Base-by-base conservation (phyloP, 2,888 invertebrate genomes). In the Cephus sareptanus region DNA sequence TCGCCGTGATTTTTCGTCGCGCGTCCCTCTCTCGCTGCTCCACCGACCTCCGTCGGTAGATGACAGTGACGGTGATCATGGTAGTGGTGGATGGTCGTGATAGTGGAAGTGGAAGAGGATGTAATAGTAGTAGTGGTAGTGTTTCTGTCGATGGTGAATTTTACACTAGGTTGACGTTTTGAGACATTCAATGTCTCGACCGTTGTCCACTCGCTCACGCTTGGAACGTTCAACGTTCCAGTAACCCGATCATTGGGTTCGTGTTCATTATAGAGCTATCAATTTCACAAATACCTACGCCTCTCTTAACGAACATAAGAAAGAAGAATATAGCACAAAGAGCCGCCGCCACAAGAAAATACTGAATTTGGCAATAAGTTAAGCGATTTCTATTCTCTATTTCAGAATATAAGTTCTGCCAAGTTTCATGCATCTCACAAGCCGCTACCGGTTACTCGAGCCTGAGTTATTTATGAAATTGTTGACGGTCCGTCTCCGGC, bases 331-430 rank as follows among this genome's bases (percentile, higher is more conserved):
- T 81, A 82, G 85, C 87, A 84, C 82, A 85, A 85, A 87, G 86
- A 87, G 83, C 86, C 86, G 83, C 83, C 85, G 79, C 80, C 85
- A 87, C 86, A 86, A 84, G 81, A 85, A 87, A 91, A 91, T 91
- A 91, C 91, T 91, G 91, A 89, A 90, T 89, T 87, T 88, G 90
- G 90, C 88, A 91, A 91, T 91, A 90, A 91, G 83, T 91, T 88
- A 90, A 90, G 84, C 85, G 85, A 87, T 85, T 87, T 85, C 82
- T 74, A 78, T 37, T 81, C 76, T 83, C 79, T 81, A 56, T 80
- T 78, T 79, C 78, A 81, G 78, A 82, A 81, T 80, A 77, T 76
- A 74, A 37, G 79, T 70, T 75, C 34, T 35, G 83, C 80, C 85
- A 81, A 85, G 82, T 83, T 85, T 83, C 81, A 82, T 83, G 83